A percentile compares a stretch with the other conserved stretches of the same genome.
Conservation (phyloP, 2,888 invertebrate genomes). For the Neoascia interrupta region DNA sequence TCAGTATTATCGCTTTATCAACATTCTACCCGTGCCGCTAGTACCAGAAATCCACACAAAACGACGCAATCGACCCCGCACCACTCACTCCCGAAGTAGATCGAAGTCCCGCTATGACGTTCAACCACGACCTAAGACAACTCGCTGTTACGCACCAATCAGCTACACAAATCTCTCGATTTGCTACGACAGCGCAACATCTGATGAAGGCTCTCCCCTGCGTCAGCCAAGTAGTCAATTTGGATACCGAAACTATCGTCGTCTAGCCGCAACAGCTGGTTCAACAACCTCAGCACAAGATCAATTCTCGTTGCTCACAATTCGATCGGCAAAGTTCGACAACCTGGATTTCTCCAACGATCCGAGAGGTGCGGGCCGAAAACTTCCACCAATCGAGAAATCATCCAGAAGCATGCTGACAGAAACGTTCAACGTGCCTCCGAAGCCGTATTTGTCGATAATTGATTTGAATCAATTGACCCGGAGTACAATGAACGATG, state of each 20-base stretch:
- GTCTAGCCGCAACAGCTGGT: slow-evolving; percentile 68
- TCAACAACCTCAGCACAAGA: slow-evolving; percentile 73
- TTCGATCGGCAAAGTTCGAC: slow-evolving; percentile 75
- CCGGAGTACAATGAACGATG: slow-evolving; percentile 79
- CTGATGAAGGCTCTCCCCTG: slow-evolving; percentile 80
- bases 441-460: slow-evolving; percentile 85
- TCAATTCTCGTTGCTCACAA: slow-evolving; percentile 76
- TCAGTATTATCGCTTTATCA: slow-evolving; percentile 89
- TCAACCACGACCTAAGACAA: slow-evolving; percentile 80
- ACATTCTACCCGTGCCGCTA: slow-evolving; percentile 82
- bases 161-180: slow-evolving; percentile 82
- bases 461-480: slow-evolving; percentile 87
- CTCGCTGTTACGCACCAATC: slow-evolving; percentile 80
- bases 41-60: slow-evolving; percentile 78
- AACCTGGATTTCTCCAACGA: slow-evolving; percentile 73
- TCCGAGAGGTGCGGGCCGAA: slow-evolving; percentile 45
- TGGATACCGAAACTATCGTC: slow-evolving; percentile 75
- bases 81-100: slow-evolving; percentile 77
- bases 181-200: slow-evolving; percentile 81
- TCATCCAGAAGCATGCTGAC: slow-evolving; percentile 35
- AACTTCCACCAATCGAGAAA: slow-evolving; percentile 36
- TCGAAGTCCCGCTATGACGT: slow-evolving; percentile 79
- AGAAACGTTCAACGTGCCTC: slow-evolving; percentile 78
- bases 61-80: slow-evolving; percentile 76
- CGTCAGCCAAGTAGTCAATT: slow-evolving; percentile 75